Conservation (phyloP, 2,113 vertebrate genomes). For the Pteropus alecto region DNA sequence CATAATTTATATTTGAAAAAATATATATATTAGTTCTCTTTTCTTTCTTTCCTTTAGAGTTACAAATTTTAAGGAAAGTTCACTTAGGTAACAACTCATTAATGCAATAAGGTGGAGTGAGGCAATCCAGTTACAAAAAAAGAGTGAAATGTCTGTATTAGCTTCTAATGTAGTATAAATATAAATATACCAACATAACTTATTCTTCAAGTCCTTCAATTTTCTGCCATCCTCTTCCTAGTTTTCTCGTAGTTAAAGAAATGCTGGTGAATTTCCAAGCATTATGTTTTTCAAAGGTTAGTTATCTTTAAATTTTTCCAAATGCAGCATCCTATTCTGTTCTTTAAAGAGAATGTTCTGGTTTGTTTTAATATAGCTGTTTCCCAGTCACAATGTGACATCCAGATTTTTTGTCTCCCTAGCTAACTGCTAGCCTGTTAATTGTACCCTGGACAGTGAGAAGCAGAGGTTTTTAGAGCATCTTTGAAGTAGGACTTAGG, state of each 20-base stretch:
- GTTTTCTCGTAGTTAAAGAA: background rate
- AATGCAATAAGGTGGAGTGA: background rate
- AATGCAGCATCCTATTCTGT: background rate
- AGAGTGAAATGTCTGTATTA: background rate
- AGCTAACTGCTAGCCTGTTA: background rate
- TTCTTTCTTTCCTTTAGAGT: background rate
- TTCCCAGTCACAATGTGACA: background rate
- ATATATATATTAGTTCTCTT: background rate
- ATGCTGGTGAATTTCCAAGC: background rate
- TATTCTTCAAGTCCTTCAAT: background rate
- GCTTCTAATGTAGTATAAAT: background rate
- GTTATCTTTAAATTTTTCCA: background rate
- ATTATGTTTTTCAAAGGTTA: background rate
- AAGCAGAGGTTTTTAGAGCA: slow-evolving; percentile 4
- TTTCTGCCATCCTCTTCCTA: background rate
- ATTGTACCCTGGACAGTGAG: background rate
- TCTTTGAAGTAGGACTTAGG: background rate
- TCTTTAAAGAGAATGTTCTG: background rate
- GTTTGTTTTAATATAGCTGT: background rate
- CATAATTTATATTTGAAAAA: background rate
- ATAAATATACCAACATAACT: background rate
- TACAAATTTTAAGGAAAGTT: background rate
- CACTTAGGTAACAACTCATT: background rate
- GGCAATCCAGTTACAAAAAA: background rate
- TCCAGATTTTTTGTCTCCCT: slow-evolving; percentile 1